A percentile compares a stretch with the other conserved stretches of the same genome.
These are phyloP conservation scores for Clepsis dumicolana DNA, from an alignment of 2,888 invertebrate genomes.

Conservation along the genomic window DNA sequence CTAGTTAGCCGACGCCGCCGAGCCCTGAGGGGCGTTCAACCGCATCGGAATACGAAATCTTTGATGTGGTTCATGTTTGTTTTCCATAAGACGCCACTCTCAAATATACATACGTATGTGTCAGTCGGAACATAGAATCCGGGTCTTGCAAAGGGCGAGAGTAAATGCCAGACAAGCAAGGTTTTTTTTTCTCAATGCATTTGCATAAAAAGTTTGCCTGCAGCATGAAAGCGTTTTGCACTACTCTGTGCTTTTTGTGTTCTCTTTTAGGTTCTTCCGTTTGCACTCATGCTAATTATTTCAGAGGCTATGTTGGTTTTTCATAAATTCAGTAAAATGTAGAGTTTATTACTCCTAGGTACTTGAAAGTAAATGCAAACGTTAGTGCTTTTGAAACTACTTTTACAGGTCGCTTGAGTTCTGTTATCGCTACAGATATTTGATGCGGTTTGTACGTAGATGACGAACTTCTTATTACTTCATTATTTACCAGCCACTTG, in stretches of 20 bases:
- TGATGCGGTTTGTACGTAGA: no score
- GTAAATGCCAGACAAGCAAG: background rate
- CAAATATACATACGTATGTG: background rate
- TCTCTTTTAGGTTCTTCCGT: background rate
- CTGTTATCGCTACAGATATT: no score
- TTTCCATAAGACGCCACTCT: background rate
- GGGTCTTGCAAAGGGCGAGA: background rate
- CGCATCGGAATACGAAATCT: background rate
- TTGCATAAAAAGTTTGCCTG: background rate
- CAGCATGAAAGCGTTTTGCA: background rate
- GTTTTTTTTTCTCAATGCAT: background rate
- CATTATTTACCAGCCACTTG: background rate
- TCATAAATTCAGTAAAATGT: no score
- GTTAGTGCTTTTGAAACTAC: background rate
- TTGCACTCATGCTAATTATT: slow-evolving; percentile 2
- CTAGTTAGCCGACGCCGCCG: slow-evolving; percentile 6
- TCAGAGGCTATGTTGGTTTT: background rate
- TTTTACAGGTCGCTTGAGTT: no score
- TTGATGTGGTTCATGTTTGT: slow-evolving; percentile 16
- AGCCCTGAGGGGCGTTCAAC: slow-evolving; percentile 1
- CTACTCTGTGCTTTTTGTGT: background rate
- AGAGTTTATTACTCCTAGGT: no score
- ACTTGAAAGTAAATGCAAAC: no score
- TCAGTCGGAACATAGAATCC: background rate
- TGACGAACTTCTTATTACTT: background rate